Conservation (phyloP, 2,113 vertebrate genomes). For the Meriones unguiculatus region DNA sequence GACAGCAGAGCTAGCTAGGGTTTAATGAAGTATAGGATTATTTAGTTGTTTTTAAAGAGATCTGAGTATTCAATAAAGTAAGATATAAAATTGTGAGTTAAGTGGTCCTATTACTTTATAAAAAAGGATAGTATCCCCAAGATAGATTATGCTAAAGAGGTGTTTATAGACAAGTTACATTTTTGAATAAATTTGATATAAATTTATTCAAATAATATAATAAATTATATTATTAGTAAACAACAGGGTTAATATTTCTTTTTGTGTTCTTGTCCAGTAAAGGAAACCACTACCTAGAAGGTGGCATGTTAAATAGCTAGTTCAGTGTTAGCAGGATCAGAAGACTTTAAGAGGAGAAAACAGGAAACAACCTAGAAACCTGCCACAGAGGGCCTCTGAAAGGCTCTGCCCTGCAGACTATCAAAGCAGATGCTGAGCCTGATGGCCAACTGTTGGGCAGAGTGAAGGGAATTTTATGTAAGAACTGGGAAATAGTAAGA, state of each 20-base stretch:
- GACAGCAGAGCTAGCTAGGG: background rate
- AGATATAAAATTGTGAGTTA: background rate
- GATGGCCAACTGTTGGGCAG: no score
- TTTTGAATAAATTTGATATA: background rate
- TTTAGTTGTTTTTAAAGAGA: constrained; percentile 37
- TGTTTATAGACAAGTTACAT: background rate
- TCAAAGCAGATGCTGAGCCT: no score
- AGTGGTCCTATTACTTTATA: constrained; percentile 23
- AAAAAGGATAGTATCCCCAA: constrained; percentile 15
- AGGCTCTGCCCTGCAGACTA: no score
- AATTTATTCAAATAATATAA: no score
- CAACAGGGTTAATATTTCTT: background rate
- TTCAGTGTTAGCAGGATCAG: background rate
- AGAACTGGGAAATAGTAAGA: no score
- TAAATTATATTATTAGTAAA: background rate
- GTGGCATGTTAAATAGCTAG: background rate
- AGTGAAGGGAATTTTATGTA: no score
- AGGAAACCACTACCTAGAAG: background rate
- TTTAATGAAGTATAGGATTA: background rate
- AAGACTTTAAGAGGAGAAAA: background rate
- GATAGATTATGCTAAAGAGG: background rate
- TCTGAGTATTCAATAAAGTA: constrained; percentile 39
- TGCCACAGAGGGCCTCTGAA: no score
- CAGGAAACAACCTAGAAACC: no score
- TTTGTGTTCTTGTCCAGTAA: constrained; percentile 6